Conservation (phyloP, 2,113 vertebrate genomes). For the Naja naja region DNA sequence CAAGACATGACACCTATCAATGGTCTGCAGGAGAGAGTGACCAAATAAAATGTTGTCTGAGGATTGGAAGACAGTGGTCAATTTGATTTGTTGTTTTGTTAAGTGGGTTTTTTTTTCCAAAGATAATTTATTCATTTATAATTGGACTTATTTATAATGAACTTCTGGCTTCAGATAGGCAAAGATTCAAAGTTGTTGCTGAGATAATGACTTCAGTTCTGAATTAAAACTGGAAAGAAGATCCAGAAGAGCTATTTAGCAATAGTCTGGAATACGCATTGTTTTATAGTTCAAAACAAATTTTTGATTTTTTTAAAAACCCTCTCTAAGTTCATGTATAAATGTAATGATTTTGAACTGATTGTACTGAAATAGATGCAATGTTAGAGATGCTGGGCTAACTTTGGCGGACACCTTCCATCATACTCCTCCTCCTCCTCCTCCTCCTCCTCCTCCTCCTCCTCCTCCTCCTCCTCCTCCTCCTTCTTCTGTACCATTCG, state of each 20-base stretch:
- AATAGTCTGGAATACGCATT: background rate
- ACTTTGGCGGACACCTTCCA: background rate
- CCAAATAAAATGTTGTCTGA: background rate
- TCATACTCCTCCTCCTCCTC: background rate
- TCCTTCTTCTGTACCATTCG: background rate
- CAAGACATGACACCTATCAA: background rate
- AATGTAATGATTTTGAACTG: background rate
- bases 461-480: fast-evolving
- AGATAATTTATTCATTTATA: too few species aligned
- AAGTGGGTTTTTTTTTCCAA: background rate
- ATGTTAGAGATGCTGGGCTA: background rate
- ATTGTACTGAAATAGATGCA: background rate
- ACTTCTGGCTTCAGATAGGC: background rate
- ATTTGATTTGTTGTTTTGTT: background rate
- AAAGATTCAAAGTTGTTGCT: background rate
- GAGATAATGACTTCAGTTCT: background rate
- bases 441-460: too few species aligned
- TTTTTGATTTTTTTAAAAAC: background rate
- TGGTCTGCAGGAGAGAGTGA: background rate
- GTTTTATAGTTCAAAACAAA: background rate
- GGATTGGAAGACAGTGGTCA: background rate
- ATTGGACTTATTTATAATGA: too few species aligned
- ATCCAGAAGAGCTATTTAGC: background rate
- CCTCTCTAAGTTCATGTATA: background rate
- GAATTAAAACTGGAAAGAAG: background rate